Evolutionary conservation across 2,113 vertebrate species (phyloP).

Genomic region (Gallinago paraguaiae): DNA sequence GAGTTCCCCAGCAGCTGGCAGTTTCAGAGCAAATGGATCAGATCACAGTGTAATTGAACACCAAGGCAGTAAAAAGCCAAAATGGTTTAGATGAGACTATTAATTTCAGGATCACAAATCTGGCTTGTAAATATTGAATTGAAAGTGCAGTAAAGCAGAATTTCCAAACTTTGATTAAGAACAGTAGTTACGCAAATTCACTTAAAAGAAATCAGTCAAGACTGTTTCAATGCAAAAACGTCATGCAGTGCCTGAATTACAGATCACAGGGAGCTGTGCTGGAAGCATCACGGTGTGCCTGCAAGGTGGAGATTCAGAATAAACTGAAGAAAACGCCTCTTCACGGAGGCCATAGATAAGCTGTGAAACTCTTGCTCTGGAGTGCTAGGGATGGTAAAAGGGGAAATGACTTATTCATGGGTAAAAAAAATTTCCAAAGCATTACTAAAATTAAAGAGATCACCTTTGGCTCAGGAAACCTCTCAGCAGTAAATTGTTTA

Average conservation of each 20-base stretch:
- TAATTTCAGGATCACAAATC: slow-evolving; percentile 49
- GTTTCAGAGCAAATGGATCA: slow-evolving; percentile 31
- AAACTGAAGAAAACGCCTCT: not conserved
- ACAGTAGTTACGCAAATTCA: not conserved
- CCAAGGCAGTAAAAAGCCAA: slow-evolving; percentile 16
- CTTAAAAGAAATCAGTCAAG: not conserved
- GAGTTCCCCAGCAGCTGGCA: slow-evolving; percentile 29
- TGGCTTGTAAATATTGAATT: slow-evolving; percentile 17
- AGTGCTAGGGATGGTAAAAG: not conserved
- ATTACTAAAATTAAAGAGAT: not conserved
- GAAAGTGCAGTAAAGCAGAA: not conserved
- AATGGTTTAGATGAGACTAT: slow-evolving; percentile 10
- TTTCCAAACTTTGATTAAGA: slow-evolving; percentile 35
- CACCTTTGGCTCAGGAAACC: not conserved
- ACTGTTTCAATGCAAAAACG: not conserved
- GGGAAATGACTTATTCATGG: fast-evolving
- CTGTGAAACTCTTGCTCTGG: not conserved
- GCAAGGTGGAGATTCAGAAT: not conserved
- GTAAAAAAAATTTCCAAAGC: not conserved
- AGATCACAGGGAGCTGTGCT: not conserved
- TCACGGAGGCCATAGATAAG: not conserved
- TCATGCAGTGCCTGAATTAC: not conserved
- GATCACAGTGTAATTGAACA: not conserved
- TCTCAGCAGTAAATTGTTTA: not conserved
- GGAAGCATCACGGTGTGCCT: not conserved